Percentiles rank a stretch among this genome's conserved stretches.
phyloP scores from a whole-genome alignment of 2,888 invertebrate species.

The Dolichomitus sp. region DNA sequence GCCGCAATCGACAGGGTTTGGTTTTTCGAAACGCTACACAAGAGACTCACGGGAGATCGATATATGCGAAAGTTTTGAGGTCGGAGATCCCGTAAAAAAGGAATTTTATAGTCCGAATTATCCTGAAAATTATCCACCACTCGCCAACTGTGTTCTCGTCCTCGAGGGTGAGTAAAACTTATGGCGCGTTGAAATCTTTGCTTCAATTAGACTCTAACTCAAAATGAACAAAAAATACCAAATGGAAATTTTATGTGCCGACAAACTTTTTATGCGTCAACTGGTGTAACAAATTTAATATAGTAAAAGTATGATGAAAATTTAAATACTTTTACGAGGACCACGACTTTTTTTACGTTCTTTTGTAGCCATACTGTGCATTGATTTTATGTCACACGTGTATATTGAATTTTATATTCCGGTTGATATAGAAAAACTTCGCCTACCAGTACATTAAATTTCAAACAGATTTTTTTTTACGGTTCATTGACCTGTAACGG shows the following conservation, averaged over 20 bases:
- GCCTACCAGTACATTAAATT: too few relatives aligned
- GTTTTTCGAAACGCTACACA: conserved; percentile 75
- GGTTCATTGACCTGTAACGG: too few relatives aligned
- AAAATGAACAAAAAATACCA: background rate
- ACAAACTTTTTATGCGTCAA: background rate
- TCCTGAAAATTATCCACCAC: conserved; percentile 90
- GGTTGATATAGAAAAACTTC: too few relatives aligned
- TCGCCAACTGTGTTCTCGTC: conserved; percentile 90
- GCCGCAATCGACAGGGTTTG: conserved; percentile 50
- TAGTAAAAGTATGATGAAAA: too few relatives aligned
- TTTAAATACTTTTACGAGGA: too few relatives aligned
- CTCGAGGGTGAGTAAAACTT: conserved; percentile 89
- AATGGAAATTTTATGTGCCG: background rate
- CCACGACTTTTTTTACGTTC: too few relatives aligned
- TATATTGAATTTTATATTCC: too few relatives aligned
- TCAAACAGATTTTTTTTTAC: too few relatives aligned
- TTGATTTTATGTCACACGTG: too few relatives aligned
- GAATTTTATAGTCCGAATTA: conserved; percentile 91
- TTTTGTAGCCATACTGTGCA: too few relatives aligned
- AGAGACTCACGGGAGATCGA: conserved; percentile 74
- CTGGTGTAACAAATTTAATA: too few relatives aligned
- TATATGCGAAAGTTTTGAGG: conserved; percentile 88
- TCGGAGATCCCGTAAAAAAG: conserved; percentile 88
- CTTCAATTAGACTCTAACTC: background rate
- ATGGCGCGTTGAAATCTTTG: background rate